Evolutionary conservation across 2,797 vertebrate species (phyloP).

Genomic region (Morus bassanus): DNA sequence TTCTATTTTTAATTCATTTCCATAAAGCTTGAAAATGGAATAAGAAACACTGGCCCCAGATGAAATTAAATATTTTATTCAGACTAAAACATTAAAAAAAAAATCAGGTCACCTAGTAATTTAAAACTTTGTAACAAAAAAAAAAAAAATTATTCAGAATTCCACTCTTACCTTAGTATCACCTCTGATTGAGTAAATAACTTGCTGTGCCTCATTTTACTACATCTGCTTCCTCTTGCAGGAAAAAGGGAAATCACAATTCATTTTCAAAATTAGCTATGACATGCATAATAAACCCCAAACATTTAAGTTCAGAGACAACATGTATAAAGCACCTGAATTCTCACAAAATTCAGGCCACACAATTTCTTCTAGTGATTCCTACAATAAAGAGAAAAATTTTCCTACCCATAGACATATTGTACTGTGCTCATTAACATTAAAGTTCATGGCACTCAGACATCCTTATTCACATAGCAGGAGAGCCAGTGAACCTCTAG

Average conservation of each 20-base stretch:
- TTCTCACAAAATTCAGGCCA: neutral
- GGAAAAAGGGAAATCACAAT: neutral
- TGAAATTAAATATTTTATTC: neutral
- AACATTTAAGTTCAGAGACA: neutral
- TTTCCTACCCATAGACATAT: neutral
- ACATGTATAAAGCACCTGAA: fast-evolving
- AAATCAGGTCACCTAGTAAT: neutral
- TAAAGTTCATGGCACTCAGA: neutral
- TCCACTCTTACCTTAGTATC: neutral
- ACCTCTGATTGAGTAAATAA: neutral
- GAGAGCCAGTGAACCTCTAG: neutral
- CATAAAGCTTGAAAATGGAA: neutral
- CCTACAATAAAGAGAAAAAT: neutral
- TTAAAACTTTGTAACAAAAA: neutral
- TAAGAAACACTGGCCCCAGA: neutral
- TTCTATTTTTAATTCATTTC: neutral
- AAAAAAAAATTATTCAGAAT: neutral
- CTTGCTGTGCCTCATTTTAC: neutral
- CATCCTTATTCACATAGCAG: neutral
- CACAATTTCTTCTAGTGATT: neutral
- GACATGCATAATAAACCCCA: neutral
- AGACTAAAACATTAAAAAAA: neutral
- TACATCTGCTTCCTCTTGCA: fast-evolving
- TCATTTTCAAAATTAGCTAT: neutral
- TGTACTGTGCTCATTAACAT: neutral